A percentile compares a stretch with the other conserved stretches of the same genome.
These are phyloP conservation scores for Nudaria mundana DNA, from an alignment of 2,888 invertebrate genomes.

Conservation along the genomic window DNA sequence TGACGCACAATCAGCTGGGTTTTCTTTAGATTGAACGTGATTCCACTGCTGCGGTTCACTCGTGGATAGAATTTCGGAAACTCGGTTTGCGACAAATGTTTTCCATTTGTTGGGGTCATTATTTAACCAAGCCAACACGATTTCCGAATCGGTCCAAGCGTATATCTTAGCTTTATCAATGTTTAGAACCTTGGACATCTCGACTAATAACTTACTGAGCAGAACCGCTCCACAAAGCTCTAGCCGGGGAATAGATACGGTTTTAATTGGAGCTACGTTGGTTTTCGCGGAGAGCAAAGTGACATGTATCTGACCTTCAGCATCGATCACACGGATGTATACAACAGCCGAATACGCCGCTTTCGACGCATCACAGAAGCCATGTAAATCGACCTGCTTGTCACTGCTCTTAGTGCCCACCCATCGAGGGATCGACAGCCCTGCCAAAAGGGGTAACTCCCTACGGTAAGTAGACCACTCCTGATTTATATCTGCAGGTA, in stretches of 20 bases:
- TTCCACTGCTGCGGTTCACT: not conserved
- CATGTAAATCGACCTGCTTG: too few relatives aligned
- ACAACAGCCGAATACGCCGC: not conserved
- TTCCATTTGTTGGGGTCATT: not conserved
- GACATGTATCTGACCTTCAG: not conserved
- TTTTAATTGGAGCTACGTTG: not conserved
- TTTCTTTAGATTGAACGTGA: conserved; percentile 1
- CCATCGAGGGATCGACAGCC: not conserved
- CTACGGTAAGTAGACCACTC: not conserved
- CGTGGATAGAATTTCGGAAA: not conserved
- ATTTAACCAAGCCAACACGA: not conserved
- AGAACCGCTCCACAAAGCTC: not conserved
- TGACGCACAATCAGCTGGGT: conserved; percentile 6
- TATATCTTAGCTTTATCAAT: not conserved
- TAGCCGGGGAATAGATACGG: not conserved
- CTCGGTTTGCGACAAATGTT: not conserved
- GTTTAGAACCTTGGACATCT: not conserved
- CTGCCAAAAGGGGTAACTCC: not conserved
- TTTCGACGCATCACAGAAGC: not conserved
- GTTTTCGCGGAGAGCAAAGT: not conserved
- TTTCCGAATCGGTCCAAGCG: not conserved
- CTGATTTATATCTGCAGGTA: not conserved
- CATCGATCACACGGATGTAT: not conserved
- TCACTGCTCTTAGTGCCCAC: not conserved
- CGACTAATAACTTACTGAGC: not conserved